Evolutionary conservation across 2,888 invertebrate species (phyloP).

Genomic region (Latrodectus hesperus): DNA sequence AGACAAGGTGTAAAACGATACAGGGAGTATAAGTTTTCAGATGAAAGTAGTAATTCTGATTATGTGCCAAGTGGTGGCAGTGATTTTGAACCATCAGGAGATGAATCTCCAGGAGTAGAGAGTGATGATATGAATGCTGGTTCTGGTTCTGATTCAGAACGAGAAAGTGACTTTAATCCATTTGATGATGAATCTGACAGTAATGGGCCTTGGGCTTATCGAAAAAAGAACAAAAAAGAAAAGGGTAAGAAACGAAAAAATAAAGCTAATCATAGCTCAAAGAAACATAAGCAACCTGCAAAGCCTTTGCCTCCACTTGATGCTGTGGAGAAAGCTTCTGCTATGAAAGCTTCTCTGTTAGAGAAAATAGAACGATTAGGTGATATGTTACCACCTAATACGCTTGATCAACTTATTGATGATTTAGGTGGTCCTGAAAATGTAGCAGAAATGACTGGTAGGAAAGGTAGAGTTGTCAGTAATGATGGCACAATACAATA

Average conservation of each 20-base stretch:
- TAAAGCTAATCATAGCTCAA: conserved; percentile 49
- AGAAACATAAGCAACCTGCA: conserved; percentile 44
- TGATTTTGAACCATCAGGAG: conserved; percentile 74
- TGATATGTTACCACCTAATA: conserved; percentile 93
- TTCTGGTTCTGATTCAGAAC: conserved; percentile 75
- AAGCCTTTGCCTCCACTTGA: conserved; percentile 62
- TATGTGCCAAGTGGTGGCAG: conserved; percentile 77
- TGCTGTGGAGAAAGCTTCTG: conserved; percentile 68
- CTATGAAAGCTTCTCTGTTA: conserved; percentile 93
- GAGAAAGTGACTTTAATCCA: conserved; percentile 89
- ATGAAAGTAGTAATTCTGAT: conserved; percentile 74
- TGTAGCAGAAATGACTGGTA: conserved; percentile 99
- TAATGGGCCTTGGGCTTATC: conserved; percentile 77
- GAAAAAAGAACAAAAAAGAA: conserved; percentile 72
- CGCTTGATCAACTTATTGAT: conserved; percentile 98
- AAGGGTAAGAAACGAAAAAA: conserved; percentile 67
- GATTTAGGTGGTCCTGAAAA: conserved; percentile 97
- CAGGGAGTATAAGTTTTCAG: conserved; percentile 70
- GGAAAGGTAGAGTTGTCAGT: conserved; percentile 86
- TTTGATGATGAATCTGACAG: conserved; percentile 83
- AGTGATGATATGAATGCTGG: conserved; percentile 67
- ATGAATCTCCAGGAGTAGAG: conserved; percentile 71
- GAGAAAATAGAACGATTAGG: conserved; percentile 89
- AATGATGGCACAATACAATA: conserved; percentile 95
- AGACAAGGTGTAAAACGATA: conserved; percentile 70